phyloP scores from a whole-genome alignment of 2,113 vertebrate genomes.

The Microtus montanus region DNA sequence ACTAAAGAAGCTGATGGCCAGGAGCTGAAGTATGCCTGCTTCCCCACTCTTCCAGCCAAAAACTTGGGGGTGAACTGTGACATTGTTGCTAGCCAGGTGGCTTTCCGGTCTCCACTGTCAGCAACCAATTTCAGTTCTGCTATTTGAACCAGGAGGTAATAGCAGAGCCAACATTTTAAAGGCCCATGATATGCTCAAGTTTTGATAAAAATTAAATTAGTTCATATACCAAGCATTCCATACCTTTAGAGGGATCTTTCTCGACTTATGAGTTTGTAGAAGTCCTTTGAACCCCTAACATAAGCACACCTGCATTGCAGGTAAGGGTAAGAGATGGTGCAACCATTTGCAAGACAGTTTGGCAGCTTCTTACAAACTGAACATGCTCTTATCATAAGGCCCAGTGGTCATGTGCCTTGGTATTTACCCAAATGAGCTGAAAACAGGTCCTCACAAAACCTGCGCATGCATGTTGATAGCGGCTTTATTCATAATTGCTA shows the following conservation, averaged over 20 bases:
- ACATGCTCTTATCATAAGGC: neutral
- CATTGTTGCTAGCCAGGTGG: neutral
- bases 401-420: neutral
- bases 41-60: neutral
- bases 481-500: neutral
- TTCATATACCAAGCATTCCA: constrained; percentile 2
- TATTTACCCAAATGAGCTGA: neutral
- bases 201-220: constrained; percentile 55
- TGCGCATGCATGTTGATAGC: neutral
- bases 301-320: constrained; percentile 14
- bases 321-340: neutral
- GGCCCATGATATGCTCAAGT: neutral
- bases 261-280: constrained; percentile 53
- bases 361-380: neutral
- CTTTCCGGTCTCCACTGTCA: neutral
- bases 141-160: constrained; percentile 36
- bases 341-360: neutral
- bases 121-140: constrained; percentile 25
- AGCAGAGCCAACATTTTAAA: constrained; percentile 47
- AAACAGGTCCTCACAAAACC: constrained; percentile 6
- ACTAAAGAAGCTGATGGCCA: neutral
- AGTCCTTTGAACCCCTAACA: constrained; percentile 27
- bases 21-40: fast-evolving
- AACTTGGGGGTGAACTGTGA: neutral
- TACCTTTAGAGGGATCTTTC: constrained; percentile 29